A percentile compares a stretch with the other conserved stretches of the same genome.
These are phyloP conservation scores for Bagarius yarrelli DNA, from an alignment of 2,113 vertebrate species.

Conservation along the genomic window DNA sequence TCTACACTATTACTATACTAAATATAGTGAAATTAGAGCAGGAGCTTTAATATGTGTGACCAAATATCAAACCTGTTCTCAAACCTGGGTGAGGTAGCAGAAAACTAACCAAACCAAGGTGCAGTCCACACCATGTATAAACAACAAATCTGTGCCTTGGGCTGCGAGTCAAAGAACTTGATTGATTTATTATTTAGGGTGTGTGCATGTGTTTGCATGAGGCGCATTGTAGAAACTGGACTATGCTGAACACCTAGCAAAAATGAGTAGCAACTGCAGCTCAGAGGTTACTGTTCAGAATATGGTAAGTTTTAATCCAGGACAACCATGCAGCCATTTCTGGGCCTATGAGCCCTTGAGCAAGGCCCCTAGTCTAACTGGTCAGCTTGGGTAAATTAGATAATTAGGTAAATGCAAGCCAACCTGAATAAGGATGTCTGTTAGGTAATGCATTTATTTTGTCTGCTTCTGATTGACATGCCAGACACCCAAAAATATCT, in stretches of 20 bases:
- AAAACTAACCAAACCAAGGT: background rate
- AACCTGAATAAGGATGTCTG: too few species aligned
- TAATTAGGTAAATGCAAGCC: too few species aligned
- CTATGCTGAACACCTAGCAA: background rate
- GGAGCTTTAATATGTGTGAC: background rate
- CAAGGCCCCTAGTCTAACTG: too few species aligned
- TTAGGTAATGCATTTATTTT: background rate
- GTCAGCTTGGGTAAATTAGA: too few species aligned
- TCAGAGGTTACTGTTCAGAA: too few species aligned
- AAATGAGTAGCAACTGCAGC: too few species aligned
- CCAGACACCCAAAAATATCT: background rate
- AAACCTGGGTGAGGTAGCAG: background rate
- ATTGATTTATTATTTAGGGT: background rate
- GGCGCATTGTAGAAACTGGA: background rate
- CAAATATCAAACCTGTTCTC: background rate
- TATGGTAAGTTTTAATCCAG: too few species aligned
- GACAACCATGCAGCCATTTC: too few species aligned
- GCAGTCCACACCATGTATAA: background rate
- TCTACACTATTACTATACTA: background rate
- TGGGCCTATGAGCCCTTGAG: too few species aligned
- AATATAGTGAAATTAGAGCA: background rate
- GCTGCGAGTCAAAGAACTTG: background rate
- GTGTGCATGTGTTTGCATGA: too few species aligned
- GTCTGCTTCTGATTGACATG: background rate
- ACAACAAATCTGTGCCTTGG: background rate